Evolutionary conservation across 2,888 invertebrate species (phyloP).

Genomic region (Drosophila limbata): DNA sequence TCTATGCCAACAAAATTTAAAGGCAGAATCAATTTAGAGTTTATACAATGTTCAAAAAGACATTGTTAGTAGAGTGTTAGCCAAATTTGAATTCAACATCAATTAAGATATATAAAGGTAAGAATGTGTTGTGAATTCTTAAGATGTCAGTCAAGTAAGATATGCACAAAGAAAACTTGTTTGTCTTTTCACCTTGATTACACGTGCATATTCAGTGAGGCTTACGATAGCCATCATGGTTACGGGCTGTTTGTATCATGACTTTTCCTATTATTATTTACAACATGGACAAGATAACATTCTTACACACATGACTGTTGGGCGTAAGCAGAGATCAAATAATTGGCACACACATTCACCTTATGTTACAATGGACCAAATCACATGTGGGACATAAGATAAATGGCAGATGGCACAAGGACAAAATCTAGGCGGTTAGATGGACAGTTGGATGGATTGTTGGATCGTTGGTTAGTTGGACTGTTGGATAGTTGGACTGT

Average conservation of each 20-base stretch:
- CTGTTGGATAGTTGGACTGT: conserved; percentile 14
- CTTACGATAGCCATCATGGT: conserved; percentile 35
- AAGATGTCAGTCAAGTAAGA: background rate
- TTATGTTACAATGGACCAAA: conserved; percentile 37
- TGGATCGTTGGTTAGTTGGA: conserved; percentile 30
- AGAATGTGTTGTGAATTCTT: background rate
- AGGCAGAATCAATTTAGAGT: too few species aligned
- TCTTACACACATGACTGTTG: conserved; percentile 9
- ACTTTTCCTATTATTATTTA: conserved; percentile 56
- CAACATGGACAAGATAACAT: conserved; percentile 37
- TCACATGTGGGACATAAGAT: conserved; percentile 59
- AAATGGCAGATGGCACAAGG: conserved; percentile 46
- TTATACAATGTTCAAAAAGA: too few species aligned
- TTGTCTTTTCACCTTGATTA: conserved; percentile 15
- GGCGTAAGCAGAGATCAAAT: conserved; percentile 36
- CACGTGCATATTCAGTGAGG: conserved; percentile 5
- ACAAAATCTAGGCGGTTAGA: conserved; percentile 43
- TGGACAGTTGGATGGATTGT: conserved; percentile 38
- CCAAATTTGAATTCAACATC: too few species aligned
- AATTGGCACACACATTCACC: conserved; percentile 57
- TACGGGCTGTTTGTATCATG: conserved; percentile 19
- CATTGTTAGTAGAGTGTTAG: too few species aligned
- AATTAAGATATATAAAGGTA: too few species aligned
- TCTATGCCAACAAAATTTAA: too few species aligned
- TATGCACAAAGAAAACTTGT: conserved; percentile 1